A percentile compares a stretch with the other conserved stretches of the same genome.
These are phyloP conservation scores for Pollenia griseotomentosa DNA, from an alignment of 2,888 invertebrate species.

Conservation along the genomic window DNA sequence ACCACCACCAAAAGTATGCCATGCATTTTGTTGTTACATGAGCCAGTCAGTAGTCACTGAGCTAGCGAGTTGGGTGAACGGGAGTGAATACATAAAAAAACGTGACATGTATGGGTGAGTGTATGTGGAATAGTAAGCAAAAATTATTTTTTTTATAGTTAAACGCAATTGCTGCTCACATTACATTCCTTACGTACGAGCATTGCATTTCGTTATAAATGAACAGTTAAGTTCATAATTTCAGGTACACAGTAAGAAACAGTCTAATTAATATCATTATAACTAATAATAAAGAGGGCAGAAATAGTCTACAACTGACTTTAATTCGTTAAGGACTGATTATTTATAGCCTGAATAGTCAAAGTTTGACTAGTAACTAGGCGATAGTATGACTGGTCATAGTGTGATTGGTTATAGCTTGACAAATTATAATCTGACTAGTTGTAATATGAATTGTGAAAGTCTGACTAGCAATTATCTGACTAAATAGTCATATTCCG, in stretches of 20 bases:
- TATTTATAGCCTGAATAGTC: too few relatives aligned
- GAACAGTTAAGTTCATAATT: background rate
- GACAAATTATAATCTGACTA: too few relatives aligned
- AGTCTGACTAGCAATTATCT: too few relatives aligned
- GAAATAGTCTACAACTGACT: too few relatives aligned
- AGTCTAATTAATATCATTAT: background rate
- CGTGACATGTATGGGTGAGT: background rate
- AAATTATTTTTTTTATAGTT: constrained; percentile 66
- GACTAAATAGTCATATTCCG: too few relatives aligned
- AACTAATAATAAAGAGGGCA: too few relatives aligned
- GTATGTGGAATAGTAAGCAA: constrained; percentile 23
- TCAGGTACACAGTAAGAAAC: background rate
- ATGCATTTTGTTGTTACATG: background rate
- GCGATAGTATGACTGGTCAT: too few relatives aligned
- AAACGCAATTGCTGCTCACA: constrained; percentile 82
- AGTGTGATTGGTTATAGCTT: too few relatives aligned
- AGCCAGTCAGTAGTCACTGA: background rate
- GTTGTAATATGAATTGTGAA: too few relatives aligned
- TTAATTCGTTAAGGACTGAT: too few relatives aligned
- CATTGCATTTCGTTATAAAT: constrained; percentile 20
- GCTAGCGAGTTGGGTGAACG: background rate
- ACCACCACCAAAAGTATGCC: constrained; percentile 51
- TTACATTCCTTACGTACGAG: constrained; percentile 73
- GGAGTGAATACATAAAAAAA: background rate
- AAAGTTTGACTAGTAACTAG: too few relatives aligned